Base-by-base conservation (phyloP, 2,113 vertebrate genomes). In the Brachypteracias leptosomus region DNA sequence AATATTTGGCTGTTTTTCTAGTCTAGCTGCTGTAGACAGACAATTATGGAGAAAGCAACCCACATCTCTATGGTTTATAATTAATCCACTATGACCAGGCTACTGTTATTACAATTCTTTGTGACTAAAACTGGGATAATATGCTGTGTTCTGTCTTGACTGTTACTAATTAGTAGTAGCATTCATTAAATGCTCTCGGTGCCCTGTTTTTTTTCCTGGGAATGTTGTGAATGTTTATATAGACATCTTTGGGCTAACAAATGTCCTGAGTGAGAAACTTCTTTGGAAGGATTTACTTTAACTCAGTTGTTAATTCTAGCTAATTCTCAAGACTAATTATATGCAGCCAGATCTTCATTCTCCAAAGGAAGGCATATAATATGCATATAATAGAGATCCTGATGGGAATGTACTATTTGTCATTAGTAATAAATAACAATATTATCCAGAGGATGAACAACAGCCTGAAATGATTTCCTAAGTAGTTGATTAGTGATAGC, bases 361-460 rank as follows among this genome's bases (percentile, higher is more conserved):
- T 87, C 57, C 44, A 90, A 40, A 61, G 70, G 59, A 91, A 95
- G 57, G 24, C 35, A 78, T 47, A 11, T 77, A 75, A 47, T 49
- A 62, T n/a, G 24, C 9, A 24, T 35, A 55, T 49, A 78, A 81
- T 26, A 57, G 62, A 82, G 16, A 62, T 70, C 16, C 54, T 93
- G n/a, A 42, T 67, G 31, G 42, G 52, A 93, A 90, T 42, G 46
- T 63, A 42, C 6, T 85, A 36, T 46, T 79, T 92, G 52, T 81
- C 52, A 80, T 66, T 57, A 47, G 33, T 54, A 90, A 93, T 92
- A 88, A 94, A 88, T 77, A 95, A 71, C 46, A 79, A 14, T 85
- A 76, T 78, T 90, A 49, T 89, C 61, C 61, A 72, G 71, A 89
- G 76, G 25, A 55, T 81, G 47, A 88, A 63, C 31, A 74, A 26